Conservation (phyloP, 2,113 vertebrate genomes). For the Noctilio leporinus region DNA sequence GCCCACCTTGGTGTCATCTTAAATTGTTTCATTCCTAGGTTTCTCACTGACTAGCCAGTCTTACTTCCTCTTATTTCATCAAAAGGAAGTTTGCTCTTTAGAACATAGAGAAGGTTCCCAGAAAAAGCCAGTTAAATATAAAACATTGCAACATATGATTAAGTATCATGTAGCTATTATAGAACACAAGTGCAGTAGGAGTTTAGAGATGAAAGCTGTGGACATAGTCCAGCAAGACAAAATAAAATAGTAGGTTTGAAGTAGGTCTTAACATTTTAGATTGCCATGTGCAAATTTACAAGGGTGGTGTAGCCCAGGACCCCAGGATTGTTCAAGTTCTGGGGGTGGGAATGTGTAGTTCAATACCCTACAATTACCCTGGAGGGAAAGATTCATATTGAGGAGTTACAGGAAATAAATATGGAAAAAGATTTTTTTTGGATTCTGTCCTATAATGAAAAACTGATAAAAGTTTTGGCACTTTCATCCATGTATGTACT, state of each 20-base stretch:
- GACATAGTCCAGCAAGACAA: not conserved
- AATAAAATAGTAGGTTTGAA: not conserved
- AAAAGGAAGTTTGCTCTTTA: not conserved
- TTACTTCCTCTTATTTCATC: not conserved
- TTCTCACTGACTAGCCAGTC: not conserved
- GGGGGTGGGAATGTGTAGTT: not conserved
- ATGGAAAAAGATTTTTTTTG: not conserved
- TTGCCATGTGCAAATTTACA: not conserved
- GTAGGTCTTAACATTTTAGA: not conserved
- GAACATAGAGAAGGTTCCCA: not conserved
- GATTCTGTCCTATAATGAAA: not conserved
- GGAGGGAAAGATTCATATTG: not conserved
- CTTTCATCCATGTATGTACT: not conserved
- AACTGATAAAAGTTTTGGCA: not conserved
- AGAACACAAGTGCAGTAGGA: not conserved
- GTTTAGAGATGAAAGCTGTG: not conserved
- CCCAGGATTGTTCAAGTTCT: not conserved
- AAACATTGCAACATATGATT: not conserved
- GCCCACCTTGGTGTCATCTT: not conserved
- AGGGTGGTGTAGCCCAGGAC: not conserved
- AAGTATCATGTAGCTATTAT: not conserved
- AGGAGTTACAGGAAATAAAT: not conserved
- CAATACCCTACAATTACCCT: not conserved
- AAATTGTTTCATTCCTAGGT: not conserved
- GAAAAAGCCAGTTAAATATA: not conserved